A percentile compares a stretch with the other conserved stretches of the same genome.
These are phyloP conservation scores for Eunapius fragilis DNA, from an alignment of 37 sponge, comb jelly and placozoan species.

Conservation along the genomic window DNA sequence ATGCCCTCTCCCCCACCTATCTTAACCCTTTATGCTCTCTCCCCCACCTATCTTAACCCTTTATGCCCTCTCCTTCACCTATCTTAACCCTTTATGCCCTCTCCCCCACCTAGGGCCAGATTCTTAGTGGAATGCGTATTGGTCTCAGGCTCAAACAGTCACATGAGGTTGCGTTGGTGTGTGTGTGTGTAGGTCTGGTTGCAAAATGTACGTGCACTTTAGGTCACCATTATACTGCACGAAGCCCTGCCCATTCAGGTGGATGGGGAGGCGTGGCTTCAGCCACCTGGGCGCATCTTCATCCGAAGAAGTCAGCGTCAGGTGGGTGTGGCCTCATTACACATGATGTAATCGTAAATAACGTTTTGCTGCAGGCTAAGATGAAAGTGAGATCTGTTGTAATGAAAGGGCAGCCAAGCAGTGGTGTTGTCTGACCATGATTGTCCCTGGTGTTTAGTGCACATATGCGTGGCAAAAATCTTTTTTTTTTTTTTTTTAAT, in stretches of 20 bases:
- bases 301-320: conserved; percentile 30
- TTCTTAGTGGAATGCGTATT: conserved; percentile 74
- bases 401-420: not conserved
- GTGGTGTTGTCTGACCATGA: not conserved
- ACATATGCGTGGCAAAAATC: too few species aligned
- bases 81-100: not conserved
- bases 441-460: too few species aligned
- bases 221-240: conserved; percentile 39
- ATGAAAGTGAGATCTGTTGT: conserved; percentile 6
- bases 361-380: conserved; percentile 1
- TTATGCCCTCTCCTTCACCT: not conserved
- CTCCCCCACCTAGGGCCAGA: conserved; percentile 83
- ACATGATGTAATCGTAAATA: not conserved
- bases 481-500: too few species aligned
- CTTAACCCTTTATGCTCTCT: too few species aligned
- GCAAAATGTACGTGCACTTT: not conserved
- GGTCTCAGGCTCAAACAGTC: conserved; percentile 88
- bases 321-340: not conserved
- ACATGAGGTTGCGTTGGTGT: too few species aligned
- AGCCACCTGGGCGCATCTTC: conserved; percentile 63
- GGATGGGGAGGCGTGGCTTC: conserved; percentile 95
- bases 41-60: not conserved
- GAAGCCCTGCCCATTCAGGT: conserved; percentile 78
- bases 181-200: conserved; percentile 11
- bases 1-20: too few species aligned